phyloP scores from a whole-genome alignment of 37 sponge, comb jelly and placozoan genomes.

The Amphimedon queenslandica region DNA sequence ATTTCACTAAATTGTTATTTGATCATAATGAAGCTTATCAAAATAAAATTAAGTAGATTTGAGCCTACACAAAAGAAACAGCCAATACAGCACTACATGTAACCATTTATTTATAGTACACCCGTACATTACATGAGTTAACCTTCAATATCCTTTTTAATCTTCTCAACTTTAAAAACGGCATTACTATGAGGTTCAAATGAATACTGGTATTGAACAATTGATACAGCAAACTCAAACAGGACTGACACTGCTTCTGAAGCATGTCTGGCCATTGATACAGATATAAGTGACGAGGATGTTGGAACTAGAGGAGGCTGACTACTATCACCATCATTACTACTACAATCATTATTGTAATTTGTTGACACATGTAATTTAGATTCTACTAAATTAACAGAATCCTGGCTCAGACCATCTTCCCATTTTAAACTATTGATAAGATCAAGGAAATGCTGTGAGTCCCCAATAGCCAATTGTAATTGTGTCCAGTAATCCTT shows the following conservation, averaged over 20 bases:
- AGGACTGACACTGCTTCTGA: conserved; percentile 67
- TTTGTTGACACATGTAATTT: conserved; percentile 25
- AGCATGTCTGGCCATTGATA: conserved; percentile 58
- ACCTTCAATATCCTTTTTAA: conserved; percentile 4
- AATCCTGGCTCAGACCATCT: conserved; percentile 59
- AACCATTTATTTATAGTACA: too few species aligned
- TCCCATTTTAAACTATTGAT: conserved; percentile 67
- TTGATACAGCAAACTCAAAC: conserved; percentile 58
- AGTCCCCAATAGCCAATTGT: conserved; percentile 75
- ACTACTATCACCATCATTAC: not conserved
- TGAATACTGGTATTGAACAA: conserved; percentile 44
- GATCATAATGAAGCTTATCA: too few species aligned
- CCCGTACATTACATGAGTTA: too few species aligned
- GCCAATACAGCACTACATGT: too few species aligned
- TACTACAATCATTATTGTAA: not conserved
- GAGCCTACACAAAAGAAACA: too few species aligned
- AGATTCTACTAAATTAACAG: conserved; percentile 49
- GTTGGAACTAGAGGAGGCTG: not conserved
- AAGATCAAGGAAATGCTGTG: conserved; percentile 79
- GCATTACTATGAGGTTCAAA: conserved; percentile 35
- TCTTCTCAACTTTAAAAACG: conserved; percentile 24
- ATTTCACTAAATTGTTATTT: too few species aligned
- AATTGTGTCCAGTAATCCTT: conserved; percentile 64
- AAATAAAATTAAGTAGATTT: too few species aligned
- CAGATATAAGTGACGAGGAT: conserved; percentile 36